phyloP scores from a whole-genome alignment of 2,797 vertebrate species.

The Dendrocincla fuliginosa region DNA sequence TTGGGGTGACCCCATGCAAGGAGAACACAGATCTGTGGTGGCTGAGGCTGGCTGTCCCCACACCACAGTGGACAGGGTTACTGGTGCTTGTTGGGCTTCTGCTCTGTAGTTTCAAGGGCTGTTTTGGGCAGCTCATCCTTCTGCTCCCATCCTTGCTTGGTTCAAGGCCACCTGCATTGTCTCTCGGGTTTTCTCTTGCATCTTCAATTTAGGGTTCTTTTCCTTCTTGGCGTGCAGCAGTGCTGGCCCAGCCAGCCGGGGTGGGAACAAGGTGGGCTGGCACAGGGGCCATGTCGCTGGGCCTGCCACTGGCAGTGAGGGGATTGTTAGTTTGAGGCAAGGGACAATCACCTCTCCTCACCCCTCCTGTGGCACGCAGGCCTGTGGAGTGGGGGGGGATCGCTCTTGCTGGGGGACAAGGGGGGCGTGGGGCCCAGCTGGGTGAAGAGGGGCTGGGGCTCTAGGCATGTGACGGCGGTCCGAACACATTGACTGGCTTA shows the following conservation, averaged over 20 bases:
- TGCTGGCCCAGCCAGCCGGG: neutral
- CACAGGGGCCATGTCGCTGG: rapidly evolving
- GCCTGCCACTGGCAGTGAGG: neutral
- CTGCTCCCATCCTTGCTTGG: neutral
- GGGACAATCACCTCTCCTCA: neutral
- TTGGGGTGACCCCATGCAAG: neutral
- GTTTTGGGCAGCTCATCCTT: neutral
- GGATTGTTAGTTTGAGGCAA: neutral
- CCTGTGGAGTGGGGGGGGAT: neutral
- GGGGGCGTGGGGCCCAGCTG: neutral
- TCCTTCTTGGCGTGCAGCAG: neutral
- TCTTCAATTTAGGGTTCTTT: neutral
- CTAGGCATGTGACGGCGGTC: neutral
- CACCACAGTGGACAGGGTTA: rapidly evolving
- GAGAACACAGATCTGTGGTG: neutral
- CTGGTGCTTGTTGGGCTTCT: neutral
- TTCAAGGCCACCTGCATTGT: neutral
- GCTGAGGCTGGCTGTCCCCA: neutral
- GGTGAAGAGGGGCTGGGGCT: neutral
- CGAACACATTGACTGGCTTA: neutral
- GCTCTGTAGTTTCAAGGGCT: neutral
- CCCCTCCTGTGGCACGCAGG: neutral
- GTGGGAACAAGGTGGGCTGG: neutral
- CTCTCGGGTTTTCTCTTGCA: neutral
- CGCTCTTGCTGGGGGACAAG: rapidly evolving